These are phyloP conservation scores for Belgica antarctica DNA, from an alignment of 2,888 invertebrate species.

Conservation along the genomic window DNA sequence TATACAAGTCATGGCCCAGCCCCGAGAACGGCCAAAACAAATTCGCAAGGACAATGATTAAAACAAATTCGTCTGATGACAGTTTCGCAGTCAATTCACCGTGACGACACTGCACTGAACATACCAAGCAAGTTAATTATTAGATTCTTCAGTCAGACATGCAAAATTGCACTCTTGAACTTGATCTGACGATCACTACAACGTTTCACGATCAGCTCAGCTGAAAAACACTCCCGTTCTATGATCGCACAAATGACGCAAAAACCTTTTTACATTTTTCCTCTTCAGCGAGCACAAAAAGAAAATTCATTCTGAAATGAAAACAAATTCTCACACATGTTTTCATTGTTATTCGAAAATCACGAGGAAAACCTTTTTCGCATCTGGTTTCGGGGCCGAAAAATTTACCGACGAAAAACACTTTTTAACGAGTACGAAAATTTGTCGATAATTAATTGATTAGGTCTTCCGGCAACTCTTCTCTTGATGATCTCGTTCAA, in stretches of 20 bases:
- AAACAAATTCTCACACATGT: constrained; percentile 6
- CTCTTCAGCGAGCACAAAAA: neutral
- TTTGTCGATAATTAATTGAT: too few species aligned
- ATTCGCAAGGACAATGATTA: neutral
- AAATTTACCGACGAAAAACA: too few species aligned
- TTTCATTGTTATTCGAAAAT: neutral
- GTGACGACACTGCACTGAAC: neutral
- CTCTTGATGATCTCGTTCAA: too few species aligned
- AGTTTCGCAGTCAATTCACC: neutral
- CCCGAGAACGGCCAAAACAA: too few species aligned
- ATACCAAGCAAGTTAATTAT: neutral
- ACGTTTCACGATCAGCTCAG: constrained; percentile 29
- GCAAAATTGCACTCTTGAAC: constrained; percentile 39
- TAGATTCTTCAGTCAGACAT: neutral
- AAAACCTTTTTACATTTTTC: neutral
- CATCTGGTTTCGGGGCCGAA: too few species aligned
- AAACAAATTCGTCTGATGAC: neutral
- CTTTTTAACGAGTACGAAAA: too few species aligned
- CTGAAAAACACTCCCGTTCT: neutral
- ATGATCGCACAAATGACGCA: constrained; percentile 5
- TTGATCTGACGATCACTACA: constrained; percentile 26
- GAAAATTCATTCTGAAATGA: neutral
- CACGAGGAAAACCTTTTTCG: too few species aligned
- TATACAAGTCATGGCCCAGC: neutral
- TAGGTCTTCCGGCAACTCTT: too few species aligned